phyloP scores from a whole-genome alignment of 1,140 invertebrate species.

The Lepidostoma basale region DNA sequence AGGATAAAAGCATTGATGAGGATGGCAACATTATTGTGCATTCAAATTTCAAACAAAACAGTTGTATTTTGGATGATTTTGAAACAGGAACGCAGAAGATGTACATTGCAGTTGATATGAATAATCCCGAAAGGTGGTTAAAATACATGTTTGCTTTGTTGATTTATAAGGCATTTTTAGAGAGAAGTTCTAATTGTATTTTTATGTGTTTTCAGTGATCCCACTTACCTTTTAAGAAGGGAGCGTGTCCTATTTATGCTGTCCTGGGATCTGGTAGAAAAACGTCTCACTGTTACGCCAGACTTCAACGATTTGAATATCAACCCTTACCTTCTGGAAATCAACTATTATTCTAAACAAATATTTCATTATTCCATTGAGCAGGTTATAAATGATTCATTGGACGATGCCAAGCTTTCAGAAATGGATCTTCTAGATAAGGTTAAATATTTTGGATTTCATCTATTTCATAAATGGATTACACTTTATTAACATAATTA shows the following conservation, averaged over 20 bases:
- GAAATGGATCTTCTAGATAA: constrained; percentile 22
- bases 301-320: constrained; percentile 51
- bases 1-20: neutral
- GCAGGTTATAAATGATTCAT: constrained; percentile 46
- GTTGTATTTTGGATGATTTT: neutral
- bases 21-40: neutral
- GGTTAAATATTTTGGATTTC: too few species aligned
- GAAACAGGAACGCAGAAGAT: constrained; percentile 18
- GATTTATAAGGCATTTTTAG: neutral
- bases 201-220: constrained; percentile 48
- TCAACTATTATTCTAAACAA: constrained; percentile 43
- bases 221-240: constrained; percentile 49
- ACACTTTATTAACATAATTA: too few species aligned
- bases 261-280: constrained; percentile 48
- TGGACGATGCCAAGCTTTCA: constrained; percentile 27
- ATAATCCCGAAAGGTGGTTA: constrained; percentile 35
- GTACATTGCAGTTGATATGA: constrained; percentile 43
- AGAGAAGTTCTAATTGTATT: too few species aligned
- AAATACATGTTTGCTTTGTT: neutral
- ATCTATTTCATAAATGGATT: too few species aligned
- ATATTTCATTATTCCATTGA: constrained; percentile 53
- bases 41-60: neutral
- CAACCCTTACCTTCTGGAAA: constrained; percentile 53
- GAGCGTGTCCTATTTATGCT: constrained; percentile 52
- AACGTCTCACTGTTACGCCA: constrained; percentile 51